Evolutionary conservation across 2,113 vertebrate species (phyloP).

Genomic region (Pogona vitticeps): DNA sequence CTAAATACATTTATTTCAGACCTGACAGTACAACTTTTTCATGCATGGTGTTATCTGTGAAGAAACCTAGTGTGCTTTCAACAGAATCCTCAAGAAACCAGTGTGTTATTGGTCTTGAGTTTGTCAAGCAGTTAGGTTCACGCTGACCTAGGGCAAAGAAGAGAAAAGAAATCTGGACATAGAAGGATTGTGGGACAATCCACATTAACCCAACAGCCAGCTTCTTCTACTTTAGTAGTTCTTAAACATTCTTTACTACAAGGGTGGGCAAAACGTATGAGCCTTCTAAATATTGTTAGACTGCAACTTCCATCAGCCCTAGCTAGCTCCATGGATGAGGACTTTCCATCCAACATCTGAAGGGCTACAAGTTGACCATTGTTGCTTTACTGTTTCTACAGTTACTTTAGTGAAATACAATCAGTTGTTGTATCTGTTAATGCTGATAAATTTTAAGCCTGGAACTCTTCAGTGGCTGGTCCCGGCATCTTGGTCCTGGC

Average conservation of each 20-base stretch:
- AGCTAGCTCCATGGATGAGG: too few species aligned
- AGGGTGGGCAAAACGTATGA: too few species aligned
- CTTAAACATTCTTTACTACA: neutral
- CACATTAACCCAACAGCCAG: neutral
- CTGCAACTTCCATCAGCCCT: neutral
- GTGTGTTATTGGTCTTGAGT: conserved; percentile 29
- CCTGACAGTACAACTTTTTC: neutral
- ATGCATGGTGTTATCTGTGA: neutral
- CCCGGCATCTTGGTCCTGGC: conserved; percentile 61
- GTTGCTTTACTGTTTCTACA: neutral
- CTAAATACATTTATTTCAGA: neutral
- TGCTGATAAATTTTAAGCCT: conserved; percentile 28
- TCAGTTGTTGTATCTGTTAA: conserved; percentile 33
- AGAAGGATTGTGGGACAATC: neutral
- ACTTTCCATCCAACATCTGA: too few species aligned
- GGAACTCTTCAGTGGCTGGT: conserved; percentile 24
- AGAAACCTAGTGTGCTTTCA: neutral
- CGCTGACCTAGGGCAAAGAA: neutral
- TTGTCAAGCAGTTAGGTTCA: conserved; percentile 5
- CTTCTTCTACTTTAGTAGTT: neutral
- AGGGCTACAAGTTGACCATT: too few species aligned
- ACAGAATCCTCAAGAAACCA: neutral
- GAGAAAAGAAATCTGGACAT: neutral
- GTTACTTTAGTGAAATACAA: neutral
- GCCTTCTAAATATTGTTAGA: neutral